phyloP scores from a whole-genome alignment of 2,888 invertebrate genomes.

The Spicauda simplicius region DNA sequence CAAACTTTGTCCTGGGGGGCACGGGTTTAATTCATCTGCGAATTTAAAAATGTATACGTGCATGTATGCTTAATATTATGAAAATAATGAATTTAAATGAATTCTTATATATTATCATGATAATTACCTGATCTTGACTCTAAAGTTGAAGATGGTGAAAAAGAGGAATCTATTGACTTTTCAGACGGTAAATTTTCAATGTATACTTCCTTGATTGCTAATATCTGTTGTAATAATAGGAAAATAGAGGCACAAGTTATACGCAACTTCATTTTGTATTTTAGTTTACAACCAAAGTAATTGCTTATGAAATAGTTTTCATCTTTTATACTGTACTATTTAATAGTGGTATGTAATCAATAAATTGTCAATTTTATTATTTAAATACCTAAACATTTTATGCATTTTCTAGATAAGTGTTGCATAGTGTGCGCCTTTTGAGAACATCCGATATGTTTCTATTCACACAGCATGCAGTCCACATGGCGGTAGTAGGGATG shows the following conservation, averaged over 20 bases:
- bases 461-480: too few relatives aligned
- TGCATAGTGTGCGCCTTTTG: not conserved
- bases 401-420: not conserved
- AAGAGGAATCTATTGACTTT: not conserved
- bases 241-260: not conserved
- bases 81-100: too few relatives aligned
- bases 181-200: not conserved
- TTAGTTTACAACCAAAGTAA: not conserved
- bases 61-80: too few relatives aligned
- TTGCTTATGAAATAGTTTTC: not conserved
- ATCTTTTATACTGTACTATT: not conserved
- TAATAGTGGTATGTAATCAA: not conserved
- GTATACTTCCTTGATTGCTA: not conserved
- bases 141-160: too few relatives aligned
- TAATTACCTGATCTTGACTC: too few relatives aligned
- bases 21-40: slow-evolving; percentile 1
- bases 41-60: not conserved
- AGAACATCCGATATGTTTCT: too few relatives aligned
- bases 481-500: too few relatives aligned
- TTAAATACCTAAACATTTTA: not conserved
- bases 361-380: not conserved
- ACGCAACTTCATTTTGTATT: not conserved
- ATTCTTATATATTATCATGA: too few relatives aligned
- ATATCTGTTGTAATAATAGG: not conserved
- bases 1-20: slow-evolving; percentile 44